A percentile compares a stretch with the other conserved stretches of the same genome.
These are phyloP conservation scores for Erebia epiphron DNA, from an alignment of 2,888 invertebrate genomes.

Conservation along the genomic window DNA sequence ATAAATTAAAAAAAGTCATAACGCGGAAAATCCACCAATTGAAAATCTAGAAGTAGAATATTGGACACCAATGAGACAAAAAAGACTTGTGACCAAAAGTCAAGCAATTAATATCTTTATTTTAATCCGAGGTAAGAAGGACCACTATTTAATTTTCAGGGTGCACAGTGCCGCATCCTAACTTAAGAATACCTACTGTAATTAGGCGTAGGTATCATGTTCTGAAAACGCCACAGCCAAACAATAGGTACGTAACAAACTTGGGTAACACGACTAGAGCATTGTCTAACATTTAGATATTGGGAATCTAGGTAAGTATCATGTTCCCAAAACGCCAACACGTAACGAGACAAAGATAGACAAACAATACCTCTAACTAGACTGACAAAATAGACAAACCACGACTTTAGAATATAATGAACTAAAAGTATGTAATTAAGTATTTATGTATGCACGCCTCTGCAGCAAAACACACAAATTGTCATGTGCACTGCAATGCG, in stretches of 20 bases:
- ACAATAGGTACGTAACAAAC: too few relatives aligned
- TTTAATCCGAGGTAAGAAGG: too few relatives aligned
- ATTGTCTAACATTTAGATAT: not conserved
- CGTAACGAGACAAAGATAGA: conserved; percentile 6
- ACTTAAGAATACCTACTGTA: not conserved
- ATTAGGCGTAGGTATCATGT: too few relatives aligned
- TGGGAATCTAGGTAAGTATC: not conserved
- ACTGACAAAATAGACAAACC: conserved; percentile 6
- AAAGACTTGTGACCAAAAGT: too few relatives aligned
- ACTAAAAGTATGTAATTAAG: conserved; percentile 13
- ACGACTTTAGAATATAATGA: conserved; percentile 2
- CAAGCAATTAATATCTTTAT: too few relatives aligned
- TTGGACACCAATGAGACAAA: too few relatives aligned
- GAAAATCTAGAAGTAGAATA: too few relatives aligned
- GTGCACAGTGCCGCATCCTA: not conserved
- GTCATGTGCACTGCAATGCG: conserved; percentile 24
- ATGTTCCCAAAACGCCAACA: not conserved
- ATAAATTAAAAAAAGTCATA: too few relatives aligned
- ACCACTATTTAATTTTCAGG: too few relatives aligned
- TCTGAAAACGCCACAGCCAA: too few relatives aligned
- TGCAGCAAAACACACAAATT: conserved; percentile 23
- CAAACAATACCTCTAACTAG: conserved; percentile 3
- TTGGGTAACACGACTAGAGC: not conserved
- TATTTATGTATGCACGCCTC: conserved; percentile 23
- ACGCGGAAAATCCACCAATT: too few relatives aligned